A percentile compares a stretch with the other conserved stretches of the same genome.
Evolutionary conservation across 2,888 invertebrate genomes (phyloP).

Genomic region (Epirrhoe tristata): DNA sequence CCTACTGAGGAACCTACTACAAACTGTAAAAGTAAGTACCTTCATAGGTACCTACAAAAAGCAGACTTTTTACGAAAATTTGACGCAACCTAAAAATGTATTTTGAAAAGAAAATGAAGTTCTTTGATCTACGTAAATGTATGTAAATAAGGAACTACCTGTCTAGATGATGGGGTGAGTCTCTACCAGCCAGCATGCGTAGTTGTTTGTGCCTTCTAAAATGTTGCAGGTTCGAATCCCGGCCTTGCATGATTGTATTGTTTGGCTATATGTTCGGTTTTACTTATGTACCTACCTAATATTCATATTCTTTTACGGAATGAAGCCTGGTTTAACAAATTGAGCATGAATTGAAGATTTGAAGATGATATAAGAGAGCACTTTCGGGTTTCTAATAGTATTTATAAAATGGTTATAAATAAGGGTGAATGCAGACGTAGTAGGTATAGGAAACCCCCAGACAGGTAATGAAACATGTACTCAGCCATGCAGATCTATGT

Average conservation of each 20-base stretch:
- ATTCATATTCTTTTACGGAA: too few relatives aligned
- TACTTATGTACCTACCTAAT: too few relatives aligned
- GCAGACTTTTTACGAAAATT: not conserved
- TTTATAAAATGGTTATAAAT: too few relatives aligned
- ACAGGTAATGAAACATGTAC: constrained; percentile 1
- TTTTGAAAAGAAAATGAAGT: constrained; percentile 3
- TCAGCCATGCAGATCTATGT: constrained; percentile 6
- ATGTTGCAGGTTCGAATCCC: not conserved
- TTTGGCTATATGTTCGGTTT: too few relatives aligned
- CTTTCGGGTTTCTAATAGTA: too few relatives aligned
- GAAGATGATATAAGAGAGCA: too few relatives aligned
- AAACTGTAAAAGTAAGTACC: too few relatives aligned
- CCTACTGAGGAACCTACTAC: too few relatives aligned
- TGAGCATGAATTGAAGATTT: too few relatives aligned
- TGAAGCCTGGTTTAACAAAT: too few relatives aligned
- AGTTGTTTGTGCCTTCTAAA: not conserved
- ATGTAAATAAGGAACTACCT: constrained; percentile 6
- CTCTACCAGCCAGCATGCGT: not conserved
- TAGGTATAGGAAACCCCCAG: not conserved
- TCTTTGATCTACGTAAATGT: constrained; percentile 19
- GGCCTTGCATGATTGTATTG: not conserved
- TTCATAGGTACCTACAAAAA: too few relatives aligned
- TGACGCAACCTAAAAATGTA: not conserved
- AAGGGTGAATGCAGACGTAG: too few relatives aligned
- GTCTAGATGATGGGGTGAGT: not conserved